A percentile compares a stretch with the other conserved stretches of the same genome.
Conservation (phyloP, 1,140 invertebrate species). For the Uloborus diversus region DNA sequence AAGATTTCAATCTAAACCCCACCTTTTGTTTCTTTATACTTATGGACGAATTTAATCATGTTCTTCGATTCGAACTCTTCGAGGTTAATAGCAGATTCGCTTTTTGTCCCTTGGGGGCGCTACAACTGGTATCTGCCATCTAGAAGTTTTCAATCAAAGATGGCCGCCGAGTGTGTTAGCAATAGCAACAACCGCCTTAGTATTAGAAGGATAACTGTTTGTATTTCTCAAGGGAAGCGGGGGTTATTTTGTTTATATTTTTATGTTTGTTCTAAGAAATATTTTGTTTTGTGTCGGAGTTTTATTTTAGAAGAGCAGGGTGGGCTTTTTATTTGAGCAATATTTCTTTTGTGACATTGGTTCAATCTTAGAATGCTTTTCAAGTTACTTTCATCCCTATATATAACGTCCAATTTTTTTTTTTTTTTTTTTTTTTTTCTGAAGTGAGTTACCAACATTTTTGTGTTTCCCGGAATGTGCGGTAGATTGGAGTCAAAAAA, state of each 20-base stretch:
- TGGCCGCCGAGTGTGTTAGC: neutral
- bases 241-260: neutral
- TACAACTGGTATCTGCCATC: neutral
- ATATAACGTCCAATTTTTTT: too few species aligned
- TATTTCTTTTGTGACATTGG: neutral
- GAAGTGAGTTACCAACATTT: too few species aligned
- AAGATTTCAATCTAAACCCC: neutral
- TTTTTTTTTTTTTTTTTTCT: too few species aligned
- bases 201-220: neutral
- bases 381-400: too few species aligned
- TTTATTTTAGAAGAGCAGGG: neutral
- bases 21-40: neutral
- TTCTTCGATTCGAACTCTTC: neutral
- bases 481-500: too few species aligned
- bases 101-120: neutral
- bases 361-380: too few species aligned
- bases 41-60: neutral
- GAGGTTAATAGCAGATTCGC: neutral
- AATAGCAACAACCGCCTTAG: neutral
- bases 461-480: too few species aligned
- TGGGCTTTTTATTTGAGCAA: neutral
- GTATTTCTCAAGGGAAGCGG: neutral
- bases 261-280: neutral
- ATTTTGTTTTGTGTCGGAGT: neutral
- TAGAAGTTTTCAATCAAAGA: neutral